Percentiles rank a stretch among this genome's conserved stretches.
Evolutionary conservation across 2,113 vertebrate species (phyloP).

Genomic region (Cervus canadensis): DNA sequence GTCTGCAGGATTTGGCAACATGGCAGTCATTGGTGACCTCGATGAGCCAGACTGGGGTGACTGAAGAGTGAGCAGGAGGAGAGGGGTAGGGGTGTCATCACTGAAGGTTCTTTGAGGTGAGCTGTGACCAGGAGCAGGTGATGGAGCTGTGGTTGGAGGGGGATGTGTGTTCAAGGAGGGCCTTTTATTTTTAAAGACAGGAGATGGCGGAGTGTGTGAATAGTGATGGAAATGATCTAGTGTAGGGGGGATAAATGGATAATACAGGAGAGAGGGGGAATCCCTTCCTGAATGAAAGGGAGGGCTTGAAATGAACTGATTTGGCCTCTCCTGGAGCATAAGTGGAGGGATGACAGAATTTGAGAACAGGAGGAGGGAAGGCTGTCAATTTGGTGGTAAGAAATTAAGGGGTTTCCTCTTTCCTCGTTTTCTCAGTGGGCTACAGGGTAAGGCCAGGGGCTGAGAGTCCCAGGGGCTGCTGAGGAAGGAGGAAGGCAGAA

Average conservation of each 20-base stretch:
- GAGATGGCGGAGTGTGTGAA: not conserved
- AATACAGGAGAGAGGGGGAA: not conserved
- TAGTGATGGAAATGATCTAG: not conserved
- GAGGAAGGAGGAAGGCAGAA: not conserved
- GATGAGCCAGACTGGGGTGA: not conserved
- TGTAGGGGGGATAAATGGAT: not conserved
- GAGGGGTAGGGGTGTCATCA: fast-evolving
- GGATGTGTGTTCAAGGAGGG: not conserved
- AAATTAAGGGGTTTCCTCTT: not conserved
- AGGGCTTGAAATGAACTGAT: not conserved
- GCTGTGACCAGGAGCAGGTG: not conserved
- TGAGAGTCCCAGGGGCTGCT: not conserved
- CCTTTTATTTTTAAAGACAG: not conserved
- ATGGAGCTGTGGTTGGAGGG: not conserved
- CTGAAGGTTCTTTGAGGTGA: not conserved
- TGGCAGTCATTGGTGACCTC: not conserved
- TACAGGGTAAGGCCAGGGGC: not conserved
- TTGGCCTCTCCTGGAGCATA: not conserved
- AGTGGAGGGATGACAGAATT: not conserved
- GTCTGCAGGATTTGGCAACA: not conserved
- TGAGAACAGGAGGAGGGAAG: not conserved
- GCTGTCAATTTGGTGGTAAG: not conserved
- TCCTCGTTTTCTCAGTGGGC: not conserved
- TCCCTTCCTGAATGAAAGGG: not conserved
- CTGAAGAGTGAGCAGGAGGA: not conserved